Conservation (phyloP, 2,888 invertebrate species). For the Drosophila silvestris region DNA sequence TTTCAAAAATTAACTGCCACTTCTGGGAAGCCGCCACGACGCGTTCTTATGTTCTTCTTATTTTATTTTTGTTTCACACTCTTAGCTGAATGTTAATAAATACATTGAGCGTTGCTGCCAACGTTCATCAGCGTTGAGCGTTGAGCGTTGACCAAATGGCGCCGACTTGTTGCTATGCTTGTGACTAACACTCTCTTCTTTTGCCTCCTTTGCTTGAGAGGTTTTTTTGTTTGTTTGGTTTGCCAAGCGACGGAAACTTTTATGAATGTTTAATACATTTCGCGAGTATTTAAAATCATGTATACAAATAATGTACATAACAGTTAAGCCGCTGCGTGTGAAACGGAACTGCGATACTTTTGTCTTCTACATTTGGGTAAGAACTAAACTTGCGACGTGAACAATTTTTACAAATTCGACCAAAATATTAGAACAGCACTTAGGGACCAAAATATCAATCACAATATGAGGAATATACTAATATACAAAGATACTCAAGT, state of each 20-base stretch:
- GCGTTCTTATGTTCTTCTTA: slow-evolving; percentile 25
- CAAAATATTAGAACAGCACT: background rate
- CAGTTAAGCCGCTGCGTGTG: slow-evolving; percentile 47
- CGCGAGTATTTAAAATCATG: slow-evolving; percentile 51
- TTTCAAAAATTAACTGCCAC: slow-evolving; percentile 79
- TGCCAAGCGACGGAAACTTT: slow-evolving; percentile 40
- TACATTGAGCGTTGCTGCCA: slow-evolving; percentile 37
- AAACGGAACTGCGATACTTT: slow-evolving; percentile 62
- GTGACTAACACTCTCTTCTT: slow-evolving; percentile 18
- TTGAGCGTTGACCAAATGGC: slow-evolving; percentile 48
- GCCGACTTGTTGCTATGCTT: slow-evolving; percentile 78
- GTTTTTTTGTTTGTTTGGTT: slow-evolving; percentile 30
- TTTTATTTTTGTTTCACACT: slow-evolving; percentile 25
- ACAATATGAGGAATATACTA: slow-evolving; percentile 4
- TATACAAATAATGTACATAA: slow-evolving; percentile 45
- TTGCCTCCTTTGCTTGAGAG: slow-evolving; percentile 15
- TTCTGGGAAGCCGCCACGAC: slow-evolving; percentile 66
- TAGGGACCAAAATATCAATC: slow-evolving; percentile 6
- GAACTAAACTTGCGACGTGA: slow-evolving; percentile 49
- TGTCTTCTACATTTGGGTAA: slow-evolving; percentile 8
- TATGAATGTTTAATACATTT: slow-evolving; percentile 71
- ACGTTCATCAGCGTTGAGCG: slow-evolving; percentile 29
- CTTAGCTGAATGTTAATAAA: slow-evolving; percentile 72
- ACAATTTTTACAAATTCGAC: slow-evolving; percentile 3
- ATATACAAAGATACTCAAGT: slow-evolving; percentile 19